phyloP scores from a whole-genome alignment of 2,797 vertebrate species.

The Cygnus olor region DNA sequence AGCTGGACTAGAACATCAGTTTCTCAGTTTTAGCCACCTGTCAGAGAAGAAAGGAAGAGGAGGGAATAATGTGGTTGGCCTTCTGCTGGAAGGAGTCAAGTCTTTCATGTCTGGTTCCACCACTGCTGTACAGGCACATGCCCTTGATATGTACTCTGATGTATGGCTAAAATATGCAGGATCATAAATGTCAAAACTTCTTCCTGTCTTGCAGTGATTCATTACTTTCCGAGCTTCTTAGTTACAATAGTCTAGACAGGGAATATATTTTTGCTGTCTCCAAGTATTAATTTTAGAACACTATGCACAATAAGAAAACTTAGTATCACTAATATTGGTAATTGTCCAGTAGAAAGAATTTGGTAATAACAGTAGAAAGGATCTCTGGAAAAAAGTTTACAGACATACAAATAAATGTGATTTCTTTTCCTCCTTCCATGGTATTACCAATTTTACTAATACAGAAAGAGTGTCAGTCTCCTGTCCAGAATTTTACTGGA shows the following conservation, averaged over 20 bases:
- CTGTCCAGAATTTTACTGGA: background rate
- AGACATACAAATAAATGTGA: background rate
- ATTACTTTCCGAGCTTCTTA: background rate
- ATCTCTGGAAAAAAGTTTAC: background rate
- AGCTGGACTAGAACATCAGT: background rate
- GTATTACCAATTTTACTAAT: background rate
- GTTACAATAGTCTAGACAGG: background rate
- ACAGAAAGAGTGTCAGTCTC: background rate
- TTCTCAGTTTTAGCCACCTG: background rate
- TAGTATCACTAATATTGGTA: background rate
- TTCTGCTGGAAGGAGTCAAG: background rate
- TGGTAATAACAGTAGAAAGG: background rate
- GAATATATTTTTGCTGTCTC: background rate
- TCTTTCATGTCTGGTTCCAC: accelerated
- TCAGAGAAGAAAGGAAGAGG: background rate
- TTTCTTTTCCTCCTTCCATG: background rate
- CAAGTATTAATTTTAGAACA: background rate
- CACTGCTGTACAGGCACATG: background rate
- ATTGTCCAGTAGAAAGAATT: background rate
- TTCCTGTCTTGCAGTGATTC: background rate
- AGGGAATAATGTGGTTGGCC: background rate
- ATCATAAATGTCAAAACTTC: background rate
- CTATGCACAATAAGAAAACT: background rate
- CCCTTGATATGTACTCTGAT: background rate
- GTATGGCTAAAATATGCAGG: background rate